Conservation (phyloP, 2,888 invertebrate genomes). For the Leucophenga montana region DNA sequence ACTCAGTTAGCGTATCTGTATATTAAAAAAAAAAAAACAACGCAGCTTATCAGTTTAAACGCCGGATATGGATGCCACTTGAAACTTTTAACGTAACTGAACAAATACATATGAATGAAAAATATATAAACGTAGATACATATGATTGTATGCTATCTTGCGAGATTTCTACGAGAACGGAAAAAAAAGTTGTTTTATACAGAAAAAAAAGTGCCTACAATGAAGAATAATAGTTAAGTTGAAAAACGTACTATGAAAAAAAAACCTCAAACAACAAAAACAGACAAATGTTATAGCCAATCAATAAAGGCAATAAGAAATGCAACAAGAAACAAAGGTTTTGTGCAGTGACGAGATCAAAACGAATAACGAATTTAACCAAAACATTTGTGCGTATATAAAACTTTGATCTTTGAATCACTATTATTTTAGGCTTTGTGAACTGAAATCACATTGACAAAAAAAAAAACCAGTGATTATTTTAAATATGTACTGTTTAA, state of each 20-base stretch:
- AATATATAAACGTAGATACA: neutral
- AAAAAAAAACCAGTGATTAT: too few species aligned
- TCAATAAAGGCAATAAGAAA: neutral
- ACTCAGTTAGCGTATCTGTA: neutral
- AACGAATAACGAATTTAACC: too few species aligned
- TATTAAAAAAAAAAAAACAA: neutral
- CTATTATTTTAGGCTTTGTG: too few species aligned
- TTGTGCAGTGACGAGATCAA: too few species aligned
- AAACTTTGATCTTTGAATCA: too few species aligned
- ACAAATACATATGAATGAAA: conserved; percentile 43
- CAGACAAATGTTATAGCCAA: neutral
- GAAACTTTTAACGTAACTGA: conserved; percentile 57
- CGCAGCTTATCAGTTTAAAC: conserved; percentile 57
- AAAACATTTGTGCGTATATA: too few species aligned
- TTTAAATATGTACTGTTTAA: too few species aligned
- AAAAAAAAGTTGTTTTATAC: neutral
- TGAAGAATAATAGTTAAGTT: neutral
- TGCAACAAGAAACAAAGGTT: neutral
- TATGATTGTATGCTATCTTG: neutral
- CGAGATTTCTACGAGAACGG: conserved; percentile 26
- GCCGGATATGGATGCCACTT: conserved; percentile 69
- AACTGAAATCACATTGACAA: too few species aligned
- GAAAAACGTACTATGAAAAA: too few species aligned
- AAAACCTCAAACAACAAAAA: neutral
- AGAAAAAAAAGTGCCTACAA: neutral